Evolutionary conservation across 2,113 vertebrate genomes (phyloP), one percentile per base, ranked within the genome.

Genomic region (Urocitellus parryii): DNA sequence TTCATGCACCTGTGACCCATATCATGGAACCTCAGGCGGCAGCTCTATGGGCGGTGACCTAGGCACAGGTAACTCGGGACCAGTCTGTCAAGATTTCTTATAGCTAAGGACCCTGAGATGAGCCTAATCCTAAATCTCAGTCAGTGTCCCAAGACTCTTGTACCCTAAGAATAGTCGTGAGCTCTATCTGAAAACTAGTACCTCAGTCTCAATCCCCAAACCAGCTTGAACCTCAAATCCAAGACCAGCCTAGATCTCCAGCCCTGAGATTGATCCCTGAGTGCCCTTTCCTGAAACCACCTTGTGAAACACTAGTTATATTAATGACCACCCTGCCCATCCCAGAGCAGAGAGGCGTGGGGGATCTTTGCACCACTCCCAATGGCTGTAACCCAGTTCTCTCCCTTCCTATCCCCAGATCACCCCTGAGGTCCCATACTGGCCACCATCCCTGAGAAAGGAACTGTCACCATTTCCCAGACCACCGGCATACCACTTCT

Each of bases 1-100:
- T 98, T 98, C 76, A 97, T 97, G 96, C 98, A 97, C 68, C 91
- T 97, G 48, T 56, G 37, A 22, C 98, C 96, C 32, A 94, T 96
- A 51, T 98, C 97, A 76, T 5, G 67, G 27, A 96, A 97, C 74
- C 93, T 98, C n/a, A 18, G 53, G 11, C 42, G 34, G 76, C 97
- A 97, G 83, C 93, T 98, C 0, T 98, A 88, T 12, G 96, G 96
- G 4, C 61, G 20, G 51, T 84, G 95, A 94, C 91, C 89, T 56
- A 95, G 93, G 32, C 58, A 22, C 81, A 97, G 95, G 94, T 98
- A 95, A 56, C 45, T 82, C 48, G n/a, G 70, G 32, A 72, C 48
- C 37, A 51, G 39, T n/a, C n/a, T 87, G 39, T 61, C 34, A 39
- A 45, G 48, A 86, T 80, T 42, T 77, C 34, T 78, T 29, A 29